Conservation (phyloP, 2,888 invertebrate genomes). For the Aphidoletes aphidimyza region DNA sequence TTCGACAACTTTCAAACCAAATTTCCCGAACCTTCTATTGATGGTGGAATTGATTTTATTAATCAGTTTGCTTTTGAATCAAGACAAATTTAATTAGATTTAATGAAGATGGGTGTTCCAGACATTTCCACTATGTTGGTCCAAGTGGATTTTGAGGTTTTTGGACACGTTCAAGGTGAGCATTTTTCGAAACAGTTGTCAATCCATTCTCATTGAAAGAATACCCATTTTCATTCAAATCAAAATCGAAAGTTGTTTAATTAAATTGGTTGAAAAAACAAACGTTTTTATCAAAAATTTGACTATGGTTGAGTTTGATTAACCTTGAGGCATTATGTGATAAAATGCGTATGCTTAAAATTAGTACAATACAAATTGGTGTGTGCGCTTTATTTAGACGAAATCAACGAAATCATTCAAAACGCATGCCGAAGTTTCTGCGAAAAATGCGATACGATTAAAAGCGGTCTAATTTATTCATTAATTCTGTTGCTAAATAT, state of each 20-base stretch:
- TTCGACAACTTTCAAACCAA: neutral
- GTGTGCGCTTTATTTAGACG: conserved; percentile 2
- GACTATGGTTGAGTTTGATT: too few relatives aligned
- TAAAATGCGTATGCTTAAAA: conserved; percentile 26
- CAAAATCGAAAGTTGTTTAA: too few relatives aligned
- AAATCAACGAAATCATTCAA: neutral
- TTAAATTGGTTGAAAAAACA: neutral
- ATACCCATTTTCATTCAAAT: too few relatives aligned
- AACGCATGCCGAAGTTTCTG: neutral
- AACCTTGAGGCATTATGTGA: conserved; percentile 17
- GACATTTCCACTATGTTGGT: conserved; percentile 71
- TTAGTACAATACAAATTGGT: neutral
- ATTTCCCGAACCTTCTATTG: neutral
- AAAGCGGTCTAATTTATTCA: neutral
- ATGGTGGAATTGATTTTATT: too few relatives aligned
- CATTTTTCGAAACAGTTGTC: too few relatives aligned
- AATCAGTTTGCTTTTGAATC: neutral
- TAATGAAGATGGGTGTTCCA: conserved; percentile 69
- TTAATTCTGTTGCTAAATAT: too few relatives aligned
- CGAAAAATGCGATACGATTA: neutral
- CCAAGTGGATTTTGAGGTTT: conserved; percentile 90
- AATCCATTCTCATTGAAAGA: too few relatives aligned
- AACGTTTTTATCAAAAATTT: neutral
- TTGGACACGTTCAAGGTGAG: conserved; percentile 89
- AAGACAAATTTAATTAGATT: neutral